These are phyloP conservation scores for Colletes collaris DNA, from an alignment of 2,888 invertebrate genomes.

Conservation along the genomic window DNA sequence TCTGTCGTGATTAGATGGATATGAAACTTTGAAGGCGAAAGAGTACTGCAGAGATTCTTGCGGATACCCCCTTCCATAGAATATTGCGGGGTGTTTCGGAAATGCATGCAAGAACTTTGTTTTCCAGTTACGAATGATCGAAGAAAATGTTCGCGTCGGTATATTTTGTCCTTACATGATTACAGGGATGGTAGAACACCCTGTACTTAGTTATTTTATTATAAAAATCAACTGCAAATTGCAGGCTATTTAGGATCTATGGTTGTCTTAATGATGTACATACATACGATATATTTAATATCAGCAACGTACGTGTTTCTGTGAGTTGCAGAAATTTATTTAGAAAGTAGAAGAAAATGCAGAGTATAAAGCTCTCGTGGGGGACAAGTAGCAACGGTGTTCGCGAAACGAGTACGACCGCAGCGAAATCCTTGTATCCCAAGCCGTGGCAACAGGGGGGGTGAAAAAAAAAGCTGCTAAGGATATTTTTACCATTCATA, in stretches of 20 bases:
- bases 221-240: no score
- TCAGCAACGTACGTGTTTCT: slow-evolving; percentile 8
- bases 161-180: no score
- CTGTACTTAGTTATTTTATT: no score
- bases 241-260: no score
- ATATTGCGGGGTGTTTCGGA: no score
- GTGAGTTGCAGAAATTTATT: slow-evolving; percentile 8
- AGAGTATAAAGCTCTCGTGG: slow-evolving; percentile 1
- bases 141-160: no score
- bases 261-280: no score
- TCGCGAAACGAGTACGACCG: neutral
- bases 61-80: no score
- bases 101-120: no score
- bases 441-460: neutral
- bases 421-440: neutral
- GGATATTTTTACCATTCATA: slow-evolving; percentile 12
- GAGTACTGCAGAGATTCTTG: slow-evolving; percentile 1
- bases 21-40: neutral
- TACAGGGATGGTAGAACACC: no score
- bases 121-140: no score
- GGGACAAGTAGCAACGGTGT: neutral
- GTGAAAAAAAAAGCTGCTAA: neutral
- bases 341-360: slow-evolving; percentile 25
- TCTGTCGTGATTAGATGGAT: neutral
- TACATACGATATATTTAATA: slow-evolving; percentile 25